Base-by-base conservation (phyloP, 2,113 vertebrate genomes). In the Calypte anna region DNA sequence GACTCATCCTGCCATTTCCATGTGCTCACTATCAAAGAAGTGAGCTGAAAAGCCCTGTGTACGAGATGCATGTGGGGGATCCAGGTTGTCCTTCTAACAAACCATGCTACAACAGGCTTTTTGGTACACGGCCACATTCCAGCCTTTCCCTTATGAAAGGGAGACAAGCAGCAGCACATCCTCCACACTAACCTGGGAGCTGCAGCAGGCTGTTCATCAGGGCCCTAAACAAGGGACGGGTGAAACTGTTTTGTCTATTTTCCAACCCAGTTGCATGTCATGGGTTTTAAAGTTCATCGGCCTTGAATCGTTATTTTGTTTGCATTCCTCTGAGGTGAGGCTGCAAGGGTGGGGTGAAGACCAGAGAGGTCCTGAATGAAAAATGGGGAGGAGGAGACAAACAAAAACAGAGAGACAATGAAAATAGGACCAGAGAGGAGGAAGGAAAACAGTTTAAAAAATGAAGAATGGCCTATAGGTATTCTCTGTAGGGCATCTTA, bases 201-300 rank as follows among this genome's bases (percentile, higher is more conserved):
- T 91, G 81, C 77, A 91, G 57, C 44, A 70, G 81, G 88, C 83
- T 90, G 83, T 88, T 96, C 64, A 11, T 76, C 90, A 90, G 89
- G 78, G 83, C 95, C 72, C 78, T 90, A 91, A 92, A 93, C n/a
- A 90, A 91, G 84, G 75, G 54, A 69, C 84, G 84, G 88, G 92
- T 92, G 81, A 93, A 97, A 92, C 91, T 96, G 96, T 90, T 96
- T 92, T 90, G 92, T 92, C 90, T 96, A 48, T 88, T 95, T 97
- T 95, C 93, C 93, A 96, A 80, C 90, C 88, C 86, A 90, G 92
- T 96, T 91, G 73, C 91, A 74, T 94, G 58, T 74, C 88, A 77
- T 69, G 87, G 69, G 89, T 96, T 95, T 96, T 95, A 97, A 96
- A 96, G 95, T 96, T 97, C 95, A 94, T 73, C 83, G 88, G 91